phyloP scores from a whole-genome alignment of 2,113 vertebrate genomes.

The Corythornis cristatus region DNA sequence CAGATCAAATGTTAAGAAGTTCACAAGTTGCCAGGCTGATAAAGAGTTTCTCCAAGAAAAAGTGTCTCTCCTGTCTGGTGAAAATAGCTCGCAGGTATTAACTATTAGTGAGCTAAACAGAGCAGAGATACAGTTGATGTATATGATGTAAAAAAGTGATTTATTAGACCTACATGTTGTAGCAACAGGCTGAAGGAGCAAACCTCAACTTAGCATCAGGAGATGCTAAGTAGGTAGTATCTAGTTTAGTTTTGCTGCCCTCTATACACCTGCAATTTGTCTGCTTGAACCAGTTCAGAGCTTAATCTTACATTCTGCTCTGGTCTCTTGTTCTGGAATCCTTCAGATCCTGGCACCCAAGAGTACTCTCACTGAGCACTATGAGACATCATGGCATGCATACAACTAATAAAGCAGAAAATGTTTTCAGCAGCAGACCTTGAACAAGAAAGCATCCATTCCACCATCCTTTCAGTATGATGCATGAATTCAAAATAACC shows the following conservation, averaged over 20 bases:
- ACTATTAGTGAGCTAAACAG: not conserved
- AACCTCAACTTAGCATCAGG: not conserved
- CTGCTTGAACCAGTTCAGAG: not conserved
- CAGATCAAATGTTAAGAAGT: slow-evolving; percentile 24
- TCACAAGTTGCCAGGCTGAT: slow-evolving; percentile 20
- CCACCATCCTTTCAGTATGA: slow-evolving; percentile 18
- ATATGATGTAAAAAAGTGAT: not conserved
- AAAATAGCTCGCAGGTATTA: not conserved
- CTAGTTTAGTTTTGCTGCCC: not conserved
- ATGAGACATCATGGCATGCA: not conserved
- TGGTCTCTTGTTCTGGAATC: not conserved
- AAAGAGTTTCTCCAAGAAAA: slow-evolving; percentile 23
- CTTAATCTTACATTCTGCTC: slow-evolving; percentile 21
- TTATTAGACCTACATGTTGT: not conserved
- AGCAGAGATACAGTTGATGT: not conserved
- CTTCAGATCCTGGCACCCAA: slow-evolving; percentile 25
- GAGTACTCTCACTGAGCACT: not conserved
- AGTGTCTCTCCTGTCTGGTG: not conserved
- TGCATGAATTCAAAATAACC: slow-evolving; percentile 41
- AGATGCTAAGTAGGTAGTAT: not conserved
- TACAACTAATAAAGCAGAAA: slow-evolving; percentile 52
- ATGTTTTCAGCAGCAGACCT: slow-evolving; percentile 37
- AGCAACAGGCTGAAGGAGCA: not conserved
- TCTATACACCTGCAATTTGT: not conserved
- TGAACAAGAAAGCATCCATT: slow-evolving; percentile 41